Evolutionary conservation across 2,797 vertebrate genomes (phyloP).

Genomic region (Xyrichtys novacula): DNA sequence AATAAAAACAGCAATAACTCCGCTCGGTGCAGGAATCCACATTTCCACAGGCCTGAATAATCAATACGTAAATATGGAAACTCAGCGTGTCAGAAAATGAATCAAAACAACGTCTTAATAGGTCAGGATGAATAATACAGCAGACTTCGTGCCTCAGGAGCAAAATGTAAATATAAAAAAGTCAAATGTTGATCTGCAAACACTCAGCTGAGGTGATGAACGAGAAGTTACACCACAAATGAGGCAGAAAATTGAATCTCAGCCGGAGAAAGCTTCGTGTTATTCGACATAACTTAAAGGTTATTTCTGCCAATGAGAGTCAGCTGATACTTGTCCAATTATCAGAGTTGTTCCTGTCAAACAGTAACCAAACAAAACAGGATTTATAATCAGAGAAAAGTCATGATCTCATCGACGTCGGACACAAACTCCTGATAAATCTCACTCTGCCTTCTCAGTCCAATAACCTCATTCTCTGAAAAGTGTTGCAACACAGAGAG

Average conservation of each 20-base stretch:
- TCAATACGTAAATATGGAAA: neutral
- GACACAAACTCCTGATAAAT: constrained; percentile 54
- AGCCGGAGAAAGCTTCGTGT: neutral
- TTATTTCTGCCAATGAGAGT: no score
- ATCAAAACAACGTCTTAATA: no score
- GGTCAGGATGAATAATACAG: constrained; percentile 13
- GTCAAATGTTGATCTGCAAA: neutral
- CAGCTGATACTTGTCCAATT: no score
- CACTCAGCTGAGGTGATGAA: constrained; percentile 16
- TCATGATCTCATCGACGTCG: constrained; percentile 68
- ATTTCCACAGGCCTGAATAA: constrained; percentile 18
- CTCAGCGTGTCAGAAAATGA: constrained; percentile 23
- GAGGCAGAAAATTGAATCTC: constrained; percentile 18
- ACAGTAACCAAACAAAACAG: no score
- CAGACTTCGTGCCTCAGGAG: accelerated
- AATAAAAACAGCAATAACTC: constrained; percentile 9
- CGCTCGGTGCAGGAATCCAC: constrained; percentile 4
- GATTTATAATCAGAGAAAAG: no score
- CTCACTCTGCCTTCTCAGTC: constrained; percentile 35
- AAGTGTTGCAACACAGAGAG: constrained; percentile 37
- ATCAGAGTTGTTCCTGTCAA: no score
- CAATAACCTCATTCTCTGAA: constrained; percentile 56
- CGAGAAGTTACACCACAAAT: neutral
- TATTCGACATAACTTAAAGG: no score
- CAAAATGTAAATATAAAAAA: neutral